These are phyloP conservation scores for Oreochromis spilurus DNA, from an alignment of 2,113 vertebrate genomes.

Conservation along the genomic window DNA sequence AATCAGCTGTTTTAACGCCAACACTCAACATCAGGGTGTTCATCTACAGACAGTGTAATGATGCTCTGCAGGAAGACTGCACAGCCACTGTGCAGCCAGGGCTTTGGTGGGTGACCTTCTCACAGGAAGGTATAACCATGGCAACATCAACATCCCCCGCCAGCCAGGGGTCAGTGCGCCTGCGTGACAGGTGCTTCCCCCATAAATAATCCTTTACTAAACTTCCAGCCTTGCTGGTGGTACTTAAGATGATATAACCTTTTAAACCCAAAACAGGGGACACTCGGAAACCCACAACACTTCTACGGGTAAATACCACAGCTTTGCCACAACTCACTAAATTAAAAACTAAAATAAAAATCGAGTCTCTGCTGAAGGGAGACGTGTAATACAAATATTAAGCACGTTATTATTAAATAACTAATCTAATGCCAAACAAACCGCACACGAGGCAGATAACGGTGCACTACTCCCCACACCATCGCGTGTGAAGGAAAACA, in stretches of 20 bases:
- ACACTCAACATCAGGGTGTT: background rate
- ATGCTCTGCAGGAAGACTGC: background rate
- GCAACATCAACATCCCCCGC: conserved; percentile 31
- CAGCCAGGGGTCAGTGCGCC: background rate
- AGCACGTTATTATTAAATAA: background rate
- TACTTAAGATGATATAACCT: background rate
- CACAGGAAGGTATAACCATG: conserved; percentile 42
- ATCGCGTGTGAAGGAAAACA: background rate
- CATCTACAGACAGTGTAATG: background rate
- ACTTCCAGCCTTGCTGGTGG: background rate
- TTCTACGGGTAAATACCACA: background rate
- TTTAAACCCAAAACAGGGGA: background rate
- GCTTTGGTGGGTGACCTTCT: conserved; percentile 13
- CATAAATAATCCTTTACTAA: background rate
- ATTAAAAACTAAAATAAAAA: background rate
- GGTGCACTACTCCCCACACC: background rate
- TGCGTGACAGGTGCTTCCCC: background rate
- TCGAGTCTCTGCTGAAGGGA: background rate
- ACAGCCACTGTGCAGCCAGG: background rate
- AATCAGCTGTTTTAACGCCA: background rate
- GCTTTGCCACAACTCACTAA: background rate
- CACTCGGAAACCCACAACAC: background rate
- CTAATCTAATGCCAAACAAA: background rate
- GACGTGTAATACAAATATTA: background rate
- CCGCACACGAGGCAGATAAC: background rate